Percentiles rank a stretch among this genome's conserved stretches.
phyloP scores from a whole-genome alignment of 1,140 invertebrate genomes.

The Bombus difficillimus region DNA sequence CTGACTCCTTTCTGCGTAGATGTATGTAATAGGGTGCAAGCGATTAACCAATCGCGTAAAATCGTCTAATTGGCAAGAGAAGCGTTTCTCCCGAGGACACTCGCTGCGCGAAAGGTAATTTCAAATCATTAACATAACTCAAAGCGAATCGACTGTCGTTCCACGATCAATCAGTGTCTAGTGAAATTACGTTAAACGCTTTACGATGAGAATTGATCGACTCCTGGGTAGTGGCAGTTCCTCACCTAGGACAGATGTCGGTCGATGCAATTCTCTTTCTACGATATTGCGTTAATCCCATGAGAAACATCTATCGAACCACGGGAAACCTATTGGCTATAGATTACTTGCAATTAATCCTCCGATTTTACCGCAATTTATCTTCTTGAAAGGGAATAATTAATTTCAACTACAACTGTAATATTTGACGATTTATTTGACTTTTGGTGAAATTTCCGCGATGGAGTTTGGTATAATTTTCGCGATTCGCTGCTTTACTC shows the following conservation, averaged over 20 bases:
- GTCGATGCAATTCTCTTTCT: slow-evolving; percentile 10
- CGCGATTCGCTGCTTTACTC: no score
- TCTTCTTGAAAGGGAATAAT: no score
- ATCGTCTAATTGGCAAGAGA: not conserved
- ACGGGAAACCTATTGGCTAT: not conserved
- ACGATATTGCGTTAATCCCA: not conserved
- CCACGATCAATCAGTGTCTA: slow-evolving; percentile 24
- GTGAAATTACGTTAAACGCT: slow-evolving; percentile 40
- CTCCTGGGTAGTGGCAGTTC: not conserved
- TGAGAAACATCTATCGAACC: not conserved
- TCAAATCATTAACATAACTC: slow-evolving; percentile 38
- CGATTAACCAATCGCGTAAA: not conserved
- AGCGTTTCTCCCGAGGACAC: not conserved
- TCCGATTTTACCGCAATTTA: not conserved
- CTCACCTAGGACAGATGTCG: slow-evolving; percentile 18
- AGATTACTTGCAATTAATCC: not conserved
- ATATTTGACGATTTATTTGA: no score
- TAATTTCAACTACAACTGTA: no score
- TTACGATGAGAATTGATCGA: slow-evolving; percentile 38
- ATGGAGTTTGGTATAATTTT: no score
- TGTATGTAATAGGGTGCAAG: not conserved
- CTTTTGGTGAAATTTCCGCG: no score
- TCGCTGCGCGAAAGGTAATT: not conserved
- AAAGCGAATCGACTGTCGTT: slow-evolving; percentile 16
- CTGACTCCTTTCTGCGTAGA: not conserved